Percentiles rank a stretch among this genome's conserved stretches.
phyloP scores from a whole-genome alignment of 2,113 vertebrate species.

The Macquaria ambigua region DNA sequence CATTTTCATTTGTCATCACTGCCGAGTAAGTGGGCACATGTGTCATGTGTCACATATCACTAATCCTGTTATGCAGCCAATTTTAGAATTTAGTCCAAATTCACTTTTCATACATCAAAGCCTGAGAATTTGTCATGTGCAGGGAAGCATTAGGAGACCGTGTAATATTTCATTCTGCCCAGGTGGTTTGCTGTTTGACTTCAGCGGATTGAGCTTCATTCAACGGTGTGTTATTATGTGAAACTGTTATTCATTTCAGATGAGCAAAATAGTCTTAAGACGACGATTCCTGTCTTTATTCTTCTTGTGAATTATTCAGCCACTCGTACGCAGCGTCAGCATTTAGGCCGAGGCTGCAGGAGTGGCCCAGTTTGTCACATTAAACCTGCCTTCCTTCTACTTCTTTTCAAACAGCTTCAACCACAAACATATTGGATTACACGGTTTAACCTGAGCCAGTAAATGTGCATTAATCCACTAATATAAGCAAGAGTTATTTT shows the following conservation, averaged over 20 bases:
- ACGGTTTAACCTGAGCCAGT: neutral
- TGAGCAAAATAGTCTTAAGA: slow-evolving; percentile 2
- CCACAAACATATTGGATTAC: neutral
- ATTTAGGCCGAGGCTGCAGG: slow-evolving; percentile 18
- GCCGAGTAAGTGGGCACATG: slow-evolving; percentile 60
- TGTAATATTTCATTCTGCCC: slow-evolving; percentile 38
- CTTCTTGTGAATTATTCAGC: neutral
- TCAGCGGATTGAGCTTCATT: neutral
- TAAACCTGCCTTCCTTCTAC: neutral
- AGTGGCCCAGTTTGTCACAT: slow-evolving; percentile 22
- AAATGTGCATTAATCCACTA: slow-evolving; percentile 12
- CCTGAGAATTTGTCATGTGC: slow-evolving; percentile 39
- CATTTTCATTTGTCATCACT: slow-evolving; percentile 65
- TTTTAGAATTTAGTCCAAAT: slow-evolving; percentile 47
- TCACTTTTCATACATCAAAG: slow-evolving; percentile 48
- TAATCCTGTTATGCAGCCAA: slow-evolving; percentile 28
- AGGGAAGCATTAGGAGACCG: slow-evolving; percentile 38
- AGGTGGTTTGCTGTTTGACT: slow-evolving; percentile 32
- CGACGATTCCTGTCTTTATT: neutral
- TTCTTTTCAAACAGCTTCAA: neutral
- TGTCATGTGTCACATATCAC: slow-evolving; percentile 65
- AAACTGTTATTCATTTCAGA: neutral
- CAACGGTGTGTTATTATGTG: neutral
- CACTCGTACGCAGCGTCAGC: neutral
- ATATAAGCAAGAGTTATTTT: neutral